Evolutionary conservation across 1,140 invertebrate genomes (phyloP).

Genomic region (Musca domestica): DNA sequence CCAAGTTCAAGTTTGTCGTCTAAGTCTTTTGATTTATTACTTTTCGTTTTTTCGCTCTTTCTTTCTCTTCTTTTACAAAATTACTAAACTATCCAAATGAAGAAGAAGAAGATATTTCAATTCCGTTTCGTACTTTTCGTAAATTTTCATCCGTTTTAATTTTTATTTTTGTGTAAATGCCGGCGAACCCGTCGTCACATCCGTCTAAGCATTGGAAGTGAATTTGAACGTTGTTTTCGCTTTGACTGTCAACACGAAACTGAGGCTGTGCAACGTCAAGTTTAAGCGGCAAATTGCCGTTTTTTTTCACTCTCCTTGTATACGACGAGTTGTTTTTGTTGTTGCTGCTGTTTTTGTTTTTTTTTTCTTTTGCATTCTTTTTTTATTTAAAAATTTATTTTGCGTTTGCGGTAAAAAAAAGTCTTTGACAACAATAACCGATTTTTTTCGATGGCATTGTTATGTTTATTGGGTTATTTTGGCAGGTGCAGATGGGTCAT

Average conservation of each 20-base stretch:
- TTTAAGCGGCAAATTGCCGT: constrained; percentile 48
- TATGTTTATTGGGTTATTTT: no score
- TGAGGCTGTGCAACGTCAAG: constrained; percentile 44
- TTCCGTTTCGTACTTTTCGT: neutral
- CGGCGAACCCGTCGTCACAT: no score
- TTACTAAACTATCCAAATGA: no score
- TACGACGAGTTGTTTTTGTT: neutral
- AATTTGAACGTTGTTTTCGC: constrained; percentile 35
- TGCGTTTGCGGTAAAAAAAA: constrained; percentile 2
- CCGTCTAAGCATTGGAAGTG: no score
- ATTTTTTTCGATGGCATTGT: no score
- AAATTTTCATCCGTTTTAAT: constrained; percentile 18
- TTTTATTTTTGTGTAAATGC: constrained; percentile 20
- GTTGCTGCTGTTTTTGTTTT: neutral
- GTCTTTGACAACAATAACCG: no score
- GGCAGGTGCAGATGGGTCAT: no score
- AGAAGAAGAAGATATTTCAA: neutral
- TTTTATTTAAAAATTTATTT: neutral
- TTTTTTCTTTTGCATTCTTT: no score
- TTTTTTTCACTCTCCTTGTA: neutral
- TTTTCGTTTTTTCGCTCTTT: neutral
- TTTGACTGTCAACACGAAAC: constrained; percentile 47
- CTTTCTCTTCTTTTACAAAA: constrained; percentile 7
- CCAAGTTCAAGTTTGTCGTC: constrained; percentile 51
- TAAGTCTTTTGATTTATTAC: constrained; percentile 34